A percentile compares a stretch with the other conserved stretches of the same genome.
Evolutionary conservation across 2,113 vertebrate genomes (phyloP).

Genomic region (Mormoops blainvillei): DNA sequence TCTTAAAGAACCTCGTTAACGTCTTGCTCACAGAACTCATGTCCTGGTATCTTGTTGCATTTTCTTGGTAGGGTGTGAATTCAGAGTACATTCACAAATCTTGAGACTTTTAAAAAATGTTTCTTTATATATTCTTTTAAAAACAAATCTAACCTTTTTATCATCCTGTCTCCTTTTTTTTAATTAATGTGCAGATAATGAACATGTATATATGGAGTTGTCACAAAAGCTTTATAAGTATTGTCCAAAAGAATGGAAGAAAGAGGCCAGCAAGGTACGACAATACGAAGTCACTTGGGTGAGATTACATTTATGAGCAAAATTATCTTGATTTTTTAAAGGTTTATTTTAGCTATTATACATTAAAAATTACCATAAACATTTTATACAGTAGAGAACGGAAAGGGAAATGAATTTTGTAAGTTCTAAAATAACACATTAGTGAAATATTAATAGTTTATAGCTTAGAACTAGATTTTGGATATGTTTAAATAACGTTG

Average conservation of each 20-base stretch:
- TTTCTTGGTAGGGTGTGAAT: not conserved
- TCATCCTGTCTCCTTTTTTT: not conserved
- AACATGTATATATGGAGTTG: slow-evolving; percentile 98
- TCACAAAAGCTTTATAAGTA: slow-evolving; percentile 98
- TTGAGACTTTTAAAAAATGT: not conserved
- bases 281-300: slow-evolving; percentile 80
- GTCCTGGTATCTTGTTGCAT: not conserved
- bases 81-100: not conserved
- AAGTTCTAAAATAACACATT: not conserved
- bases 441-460: slow-evolving; percentile 7
- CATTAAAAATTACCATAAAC: not conserved
- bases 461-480: not conserved
- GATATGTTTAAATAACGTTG: not conserved
- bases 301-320: slow-evolving; percentile 77
- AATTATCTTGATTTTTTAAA: slow-evolving; percentile 67
- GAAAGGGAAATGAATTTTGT: not conserved
- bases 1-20: not conserved
- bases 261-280: slow-evolving; percentile 97
- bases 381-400: not conserved
- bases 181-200: slow-evolving; percentile 88
- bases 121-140: not conserved
- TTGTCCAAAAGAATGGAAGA: slow-evolving; percentile 99
- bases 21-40: not conserved
- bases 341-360: not conserved
- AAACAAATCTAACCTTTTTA: not conserved